phyloP scores from a whole-genome alignment of 2,113 vertebrate genomes.

The Tursiops truncatus region DNA sequence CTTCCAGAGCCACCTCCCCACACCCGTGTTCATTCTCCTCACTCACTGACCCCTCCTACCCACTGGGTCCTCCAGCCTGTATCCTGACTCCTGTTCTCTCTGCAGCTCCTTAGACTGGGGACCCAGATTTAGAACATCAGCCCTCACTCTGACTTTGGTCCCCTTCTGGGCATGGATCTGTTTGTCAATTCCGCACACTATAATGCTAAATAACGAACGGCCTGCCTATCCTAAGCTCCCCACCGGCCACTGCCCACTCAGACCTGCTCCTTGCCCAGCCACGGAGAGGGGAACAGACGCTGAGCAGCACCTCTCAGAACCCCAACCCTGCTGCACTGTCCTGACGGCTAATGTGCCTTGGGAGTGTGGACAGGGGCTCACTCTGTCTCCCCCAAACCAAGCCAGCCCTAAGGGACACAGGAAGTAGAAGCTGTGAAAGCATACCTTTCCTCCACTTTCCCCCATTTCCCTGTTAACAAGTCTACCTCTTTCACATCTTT shows the following conservation, averaged over 20 bases:
- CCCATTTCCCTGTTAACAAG: background rate
- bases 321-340: background rate
- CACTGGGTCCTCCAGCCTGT: background rate
- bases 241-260: background rate
- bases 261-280: background rate
- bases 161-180: background rate
- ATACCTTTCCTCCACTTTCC: background rate
- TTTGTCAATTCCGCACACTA: background rate
- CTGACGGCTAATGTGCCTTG: background rate
- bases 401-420: background rate
- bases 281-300: rapidly evolving
- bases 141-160: background rate
- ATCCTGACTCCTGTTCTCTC: background rate
- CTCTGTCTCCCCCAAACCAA: background rate
- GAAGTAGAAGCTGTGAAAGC: background rate
- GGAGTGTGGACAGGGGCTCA: background rate
- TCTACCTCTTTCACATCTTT: background rate
- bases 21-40: background rate
- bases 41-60: too few species aligned
- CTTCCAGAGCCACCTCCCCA: background rate
- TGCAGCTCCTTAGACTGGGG: background rate
- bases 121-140: background rate
- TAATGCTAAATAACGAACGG: background rate
- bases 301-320: background rate
- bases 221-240: background rate